Evolutionary conservation across 2,797 vertebrate species (phyloP).

Genomic region (Notamacropus eugenii): DNA sequence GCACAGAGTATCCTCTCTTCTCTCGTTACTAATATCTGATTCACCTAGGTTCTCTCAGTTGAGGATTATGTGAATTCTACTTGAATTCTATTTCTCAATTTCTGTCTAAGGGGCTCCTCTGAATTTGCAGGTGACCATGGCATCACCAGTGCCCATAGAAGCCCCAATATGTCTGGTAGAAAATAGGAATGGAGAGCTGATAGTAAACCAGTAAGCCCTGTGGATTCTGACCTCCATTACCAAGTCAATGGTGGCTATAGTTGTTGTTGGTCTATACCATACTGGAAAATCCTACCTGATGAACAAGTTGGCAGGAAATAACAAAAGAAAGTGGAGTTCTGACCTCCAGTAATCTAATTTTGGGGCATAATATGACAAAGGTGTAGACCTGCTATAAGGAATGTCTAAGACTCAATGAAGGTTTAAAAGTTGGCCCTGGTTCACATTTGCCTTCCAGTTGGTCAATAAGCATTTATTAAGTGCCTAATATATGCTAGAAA

Average conservation of each 20-base stretch:
- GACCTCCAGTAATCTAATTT: too few relatives aligned
- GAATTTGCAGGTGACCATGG: constrained; percentile 17
- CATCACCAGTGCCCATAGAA: neutral
- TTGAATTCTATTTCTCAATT: neutral
- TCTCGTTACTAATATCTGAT: neutral
- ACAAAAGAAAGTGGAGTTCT: too few relatives aligned
- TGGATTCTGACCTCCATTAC: constrained; percentile 70
- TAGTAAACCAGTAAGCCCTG: constrained; percentile 72
- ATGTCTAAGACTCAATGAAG: too few relatives aligned
- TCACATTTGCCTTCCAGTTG: too few relatives aligned
- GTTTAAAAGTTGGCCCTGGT: too few relatives aligned
- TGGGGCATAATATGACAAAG: too few relatives aligned
- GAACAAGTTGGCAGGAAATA: constrained; percentile 72
- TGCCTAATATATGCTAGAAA: too few relatives aligned
- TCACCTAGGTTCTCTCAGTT: neutral
- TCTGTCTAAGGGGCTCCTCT: neutral
- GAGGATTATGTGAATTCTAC: neutral
- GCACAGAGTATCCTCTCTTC: neutral
- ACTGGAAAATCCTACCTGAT: constrained; percentile 81
- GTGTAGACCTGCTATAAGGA: too few relatives aligned
- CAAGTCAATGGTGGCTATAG: constrained; percentile 77
- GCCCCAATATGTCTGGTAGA: constrained; percentile 77
- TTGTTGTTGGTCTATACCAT: constrained; percentile 73
- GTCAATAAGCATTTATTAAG: too few relatives aligned
- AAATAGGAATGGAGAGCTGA: constrained; percentile 61